Evolutionary conservation across 2,113 vertebrate genomes (phyloP).

Genomic region (Danio rerio): GRCz12tu NC_133193.1:19904501-19905000

Average conservation of each 20-base stretch:
- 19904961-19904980: slow-evolving; percentile 82
- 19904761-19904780: slow-evolving; percentile 72
- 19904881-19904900: slow-evolving; percentile 91
- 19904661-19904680: slow-evolving; percentile 85
- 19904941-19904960: slow-evolving; percentile 90
- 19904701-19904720: slow-evolving; percentile 80
- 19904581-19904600: slow-evolving; percentile 70
- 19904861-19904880: slow-evolving; percentile 88
- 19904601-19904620: slow-evolving; percentile 94
- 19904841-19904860: slow-evolving; percentile 88
- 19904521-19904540: too few relatives aligned
- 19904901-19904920: slow-evolving; percentile 91
- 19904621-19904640: slow-evolving; percentile 89
- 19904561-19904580: not conserved
- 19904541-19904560: too few relatives aligned
- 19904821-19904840: not conserved
- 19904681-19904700: slow-evolving; percentile 94
- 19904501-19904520: too few relatives aligned
- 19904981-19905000: not conserved
- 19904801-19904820: not conserved
- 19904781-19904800: not conserved
- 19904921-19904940: slow-evolving; percentile 92
- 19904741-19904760: slow-evolving; percentile 81
- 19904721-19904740: slow-evolving; percentile 76
- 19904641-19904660: slow-evolving; percentile 87